Evolutionary conservation across 2,797 vertebrate species (phyloP).

Genomic region (Oophaga sylvatica): DNA sequence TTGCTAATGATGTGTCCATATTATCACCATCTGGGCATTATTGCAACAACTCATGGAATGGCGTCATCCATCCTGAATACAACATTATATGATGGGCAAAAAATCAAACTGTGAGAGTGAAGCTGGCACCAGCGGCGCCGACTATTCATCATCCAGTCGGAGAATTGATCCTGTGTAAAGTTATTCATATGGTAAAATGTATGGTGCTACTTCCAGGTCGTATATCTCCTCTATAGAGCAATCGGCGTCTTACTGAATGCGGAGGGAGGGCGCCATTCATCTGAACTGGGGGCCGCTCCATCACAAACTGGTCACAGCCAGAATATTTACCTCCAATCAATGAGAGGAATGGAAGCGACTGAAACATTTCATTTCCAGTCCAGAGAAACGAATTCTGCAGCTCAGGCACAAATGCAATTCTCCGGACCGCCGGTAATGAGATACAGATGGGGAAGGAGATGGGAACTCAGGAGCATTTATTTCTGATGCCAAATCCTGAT

Average conservation of each 20-base stretch:
- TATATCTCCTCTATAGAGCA: constrained; percentile 31
- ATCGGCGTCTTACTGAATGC: constrained; percentile 24
- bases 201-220: constrained; percentile 4
- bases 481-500: not conserved
- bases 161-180: constrained; percentile 47
- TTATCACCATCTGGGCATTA: not conserved
- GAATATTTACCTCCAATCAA: constrained; percentile 32
- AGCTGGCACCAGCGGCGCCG: not conserved
- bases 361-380: constrained; percentile 43
- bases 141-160: constrained; percentile 24
- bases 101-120: not conserved
- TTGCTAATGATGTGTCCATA: not conserved
- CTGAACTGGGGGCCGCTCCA: not conserved
- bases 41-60: not conserved
- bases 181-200: constrained; percentile 40
- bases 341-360: constrained; percentile 8
- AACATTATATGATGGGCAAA: not conserved
- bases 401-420: constrained; percentile 9
- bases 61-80: not conserved
- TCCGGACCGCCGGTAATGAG: not conserved
- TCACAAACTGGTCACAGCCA: constrained; percentile 1
- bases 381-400: constrained; percentile 4
- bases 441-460: not conserved
- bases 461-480: not conserved
- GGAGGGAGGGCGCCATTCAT: constrained; percentile 25